Evolutionary conservation across 2,888 invertebrate species (phyloP), one percentile per base, ranked within the genome.

Genomic region (Brachynemurus nebulosus): DNA sequence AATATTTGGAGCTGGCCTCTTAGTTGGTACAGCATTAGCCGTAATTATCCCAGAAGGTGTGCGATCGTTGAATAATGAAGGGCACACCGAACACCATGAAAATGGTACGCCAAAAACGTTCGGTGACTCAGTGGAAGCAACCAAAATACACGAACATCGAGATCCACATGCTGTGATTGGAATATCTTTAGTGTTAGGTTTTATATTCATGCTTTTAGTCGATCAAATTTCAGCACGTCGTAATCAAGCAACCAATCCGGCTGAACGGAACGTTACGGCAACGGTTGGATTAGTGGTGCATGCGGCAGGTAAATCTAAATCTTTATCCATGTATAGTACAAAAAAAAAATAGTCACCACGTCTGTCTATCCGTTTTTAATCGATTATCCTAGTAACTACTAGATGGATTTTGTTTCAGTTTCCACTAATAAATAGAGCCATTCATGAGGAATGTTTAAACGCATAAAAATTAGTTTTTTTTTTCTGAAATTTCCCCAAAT

Each of bases 41-140:
- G 97, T 98, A 1, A 98, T 98, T 44, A 96, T 98, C 54, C 98
- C 98, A 0, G 98, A 98, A 68, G 98, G 98, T 5, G 88, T 98
- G n/a, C 74, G 92, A 47, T 80, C 89, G 0, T 60, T 91, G 40
- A 80, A 42, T 20, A 70, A 59, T 48, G 55, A 56, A 50, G 62
- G 59, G 43, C 34, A 40, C 7, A 23, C 46, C 12, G 39, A 30
- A 12, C 39, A 75, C 52, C 67, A 67, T 41, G 71, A 71, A 12
- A 52, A 47, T 30, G 48, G 45, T 19, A 41, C 48, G 37, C 44
- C 48, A 30, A 41, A 36, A 14, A 44, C 42, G 7, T 40, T 41
- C 33, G 0, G 54, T 53, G 3, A 61, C 58, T 0, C 60, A 59
- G 0, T 67, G 59, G 52, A 68, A 63, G 55, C 56, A 0, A 66